phyloP scores from a whole-genome alignment of 2,888 invertebrate genomes.

The Blera fallax region DNA sequence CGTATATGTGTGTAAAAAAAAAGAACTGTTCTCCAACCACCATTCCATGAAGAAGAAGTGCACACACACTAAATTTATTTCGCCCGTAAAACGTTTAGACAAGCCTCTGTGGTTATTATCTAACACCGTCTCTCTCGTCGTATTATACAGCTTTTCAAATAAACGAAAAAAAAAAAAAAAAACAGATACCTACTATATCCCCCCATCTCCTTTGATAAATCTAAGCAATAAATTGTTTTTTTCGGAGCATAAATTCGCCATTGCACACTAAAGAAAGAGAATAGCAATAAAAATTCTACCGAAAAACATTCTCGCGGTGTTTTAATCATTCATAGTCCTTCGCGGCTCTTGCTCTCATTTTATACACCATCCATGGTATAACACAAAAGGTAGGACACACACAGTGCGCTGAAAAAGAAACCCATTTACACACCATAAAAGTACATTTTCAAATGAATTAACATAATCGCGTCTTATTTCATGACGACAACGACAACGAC shows the following conservation, averaged over 20 bases:
- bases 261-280: not conserved
- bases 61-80: slow-evolving; percentile 40
- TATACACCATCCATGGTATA: not conserved
- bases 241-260: slow-evolving; percentile 25
- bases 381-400: slow-evolving; percentile 31
- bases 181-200: not conserved
- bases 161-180: slow-evolving; percentile 27
- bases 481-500: slow-evolving; percentile 38
- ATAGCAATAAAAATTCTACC: slow-evolving; percentile 46
- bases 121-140: not conserved
- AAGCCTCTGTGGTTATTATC: slow-evolving; percentile 56
- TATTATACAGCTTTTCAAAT: not conserved
- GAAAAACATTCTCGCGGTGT: slow-evolving; percentile 30
- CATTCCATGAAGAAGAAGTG: not conserved
- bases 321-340: slow-evolving; percentile 65
- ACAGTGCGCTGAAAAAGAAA: slow-evolving; percentile 31
- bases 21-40: not conserved
- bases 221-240: slow-evolving; percentile 71
- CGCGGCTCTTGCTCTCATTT: not conserved
- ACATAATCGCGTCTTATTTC: slow-evolving; percentile 72
- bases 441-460: slow-evolving; percentile 71
- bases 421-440: slow-evolving; percentile 70
- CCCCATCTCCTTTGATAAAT: slow-evolving; percentile 57
- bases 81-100: slow-evolving; percentile 49
- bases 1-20: no score